A percentile compares a stretch with the other conserved stretches of the same genome.
phyloP scores from a whole-genome alignment of 1,140 invertebrate species.

The Pseudachorutes palmiensis region DNA sequence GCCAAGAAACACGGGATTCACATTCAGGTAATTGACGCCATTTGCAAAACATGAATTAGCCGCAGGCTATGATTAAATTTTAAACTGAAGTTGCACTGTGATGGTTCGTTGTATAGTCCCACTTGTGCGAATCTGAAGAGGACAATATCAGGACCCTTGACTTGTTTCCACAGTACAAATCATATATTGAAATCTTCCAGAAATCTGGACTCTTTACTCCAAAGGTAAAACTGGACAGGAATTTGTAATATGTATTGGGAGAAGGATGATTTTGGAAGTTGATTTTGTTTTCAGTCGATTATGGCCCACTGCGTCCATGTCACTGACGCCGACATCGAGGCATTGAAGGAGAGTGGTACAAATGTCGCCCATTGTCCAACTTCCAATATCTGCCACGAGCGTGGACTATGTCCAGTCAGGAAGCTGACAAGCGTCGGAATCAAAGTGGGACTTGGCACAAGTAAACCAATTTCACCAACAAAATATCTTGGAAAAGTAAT shows the following conservation, averaged over 20 bases:
- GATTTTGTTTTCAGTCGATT: conserved; percentile 43
- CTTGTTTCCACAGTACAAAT: conserved; percentile 50
- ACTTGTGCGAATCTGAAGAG: conserved; percentile 68
- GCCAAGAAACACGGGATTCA: conserved; percentile 59
- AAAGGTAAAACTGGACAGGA: conserved; percentile 41
- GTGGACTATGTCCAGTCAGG: conserved; percentile 70
- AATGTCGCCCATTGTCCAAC: conserved; percentile 76
- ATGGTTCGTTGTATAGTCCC: conserved; percentile 54
- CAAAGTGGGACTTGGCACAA: conserved; percentile 75
- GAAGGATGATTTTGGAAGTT: neutral
- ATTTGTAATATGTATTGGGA: neutral
- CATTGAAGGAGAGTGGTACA: conserved; percentile 54
- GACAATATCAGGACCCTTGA: conserved; percentile 60
- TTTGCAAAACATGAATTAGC: no score
- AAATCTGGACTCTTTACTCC: conserved; percentile 59
- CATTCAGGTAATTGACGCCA: no score
- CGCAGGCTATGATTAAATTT: neutral
- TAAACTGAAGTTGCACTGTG: neutral
- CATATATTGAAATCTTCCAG: conserved; percentile 70
- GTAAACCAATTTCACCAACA: conserved; percentile 45
- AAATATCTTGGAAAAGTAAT: conserved; percentile 45
- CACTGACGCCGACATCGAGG: conserved; percentile 57
- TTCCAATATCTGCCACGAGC: conserved; percentile 73
- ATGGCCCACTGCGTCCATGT: conserved; percentile 76
- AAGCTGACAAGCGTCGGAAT: conserved; percentile 55